Conservation (phyloP, 1,140 invertebrate species). For the Cyclina sinensis region DNA sequence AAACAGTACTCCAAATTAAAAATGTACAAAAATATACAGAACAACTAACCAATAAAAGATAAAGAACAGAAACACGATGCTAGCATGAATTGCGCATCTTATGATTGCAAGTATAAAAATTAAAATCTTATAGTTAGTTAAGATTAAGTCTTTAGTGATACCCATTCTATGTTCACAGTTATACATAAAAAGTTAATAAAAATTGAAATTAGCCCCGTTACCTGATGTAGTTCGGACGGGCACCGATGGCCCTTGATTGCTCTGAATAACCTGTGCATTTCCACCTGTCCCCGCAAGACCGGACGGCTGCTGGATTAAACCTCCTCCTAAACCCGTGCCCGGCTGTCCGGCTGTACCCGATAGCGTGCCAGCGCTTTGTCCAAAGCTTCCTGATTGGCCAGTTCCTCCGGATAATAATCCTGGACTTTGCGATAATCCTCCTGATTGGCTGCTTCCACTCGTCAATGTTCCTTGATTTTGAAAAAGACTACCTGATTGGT, state of each 20-base stretch:
- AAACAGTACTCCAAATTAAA: too few relatives aligned
- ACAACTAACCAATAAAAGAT: too few relatives aligned
- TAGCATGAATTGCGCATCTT: too few relatives aligned
- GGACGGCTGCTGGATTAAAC: conserved; percentile 10
- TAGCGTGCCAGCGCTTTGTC: neutral
- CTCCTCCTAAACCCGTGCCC: neutral
- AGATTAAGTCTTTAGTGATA: too few relatives aligned
- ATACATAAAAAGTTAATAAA: too few relatives aligned
- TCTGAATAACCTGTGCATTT: neutral
- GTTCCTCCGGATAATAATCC: neutral
- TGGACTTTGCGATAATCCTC: neutral
- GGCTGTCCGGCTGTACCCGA: neutral
- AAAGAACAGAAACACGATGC: too few relatives aligned
- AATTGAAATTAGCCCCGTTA: too few relatives aligned
- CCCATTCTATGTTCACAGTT: too few relatives aligned
- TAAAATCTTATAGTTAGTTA: too few relatives aligned
- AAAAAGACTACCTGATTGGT: neutral
- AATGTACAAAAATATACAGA: too few relatives aligned
- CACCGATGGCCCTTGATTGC: neutral
- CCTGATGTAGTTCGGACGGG: neutral
- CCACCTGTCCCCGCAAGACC: conserved; percentile 15
- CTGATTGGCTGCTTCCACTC: neutral
- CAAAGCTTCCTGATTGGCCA: conserved; percentile 22
- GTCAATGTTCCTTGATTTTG: neutral
- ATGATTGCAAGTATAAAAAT: too few relatives aligned